Evolutionary conservation across 1,140 invertebrate genomes (phyloP), one percentile per base, ranked within the genome.

Genomic region (Dendroctonus valens): DNA sequence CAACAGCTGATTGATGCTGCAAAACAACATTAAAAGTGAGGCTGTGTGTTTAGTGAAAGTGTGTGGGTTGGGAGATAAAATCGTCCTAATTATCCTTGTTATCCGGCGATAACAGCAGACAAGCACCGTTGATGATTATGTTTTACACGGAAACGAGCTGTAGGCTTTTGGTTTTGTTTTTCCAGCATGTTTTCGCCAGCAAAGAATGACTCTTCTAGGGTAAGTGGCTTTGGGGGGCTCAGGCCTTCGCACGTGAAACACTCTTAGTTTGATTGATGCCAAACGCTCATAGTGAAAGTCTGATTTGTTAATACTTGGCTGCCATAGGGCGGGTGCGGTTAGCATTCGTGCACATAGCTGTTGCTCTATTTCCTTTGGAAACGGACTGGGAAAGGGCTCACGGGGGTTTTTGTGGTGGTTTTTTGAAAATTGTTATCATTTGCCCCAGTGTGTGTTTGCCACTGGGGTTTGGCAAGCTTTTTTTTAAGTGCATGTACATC

Each of bases 131-230:
- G 49, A 59, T 59, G 54, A 65, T 65, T 65, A 65, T 65, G 63
- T 59, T 65, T 50, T 58, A 38, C 55, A 65, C 48, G 39, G 15
- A 59, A 48, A 52, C 39, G 39, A 41, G 8, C 41, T 11, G 49
- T 48, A 57, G 9, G n/a, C 44, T 59, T 65, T 65, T 65, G 59
- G 54, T 65, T 65, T 59, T 58, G 44, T 57, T 55, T 59, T 65
- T 65, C 40, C 6, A 44, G n/a, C 42, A 65, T 65, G 63, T 65
- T 65, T 41, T 41, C 54, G 37, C 14, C 55, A 57, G 50, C 38
- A 11, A 65, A 57, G 39, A 65, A 58, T 49, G 62, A 57, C 9
- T 12, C 53, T 15, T 11, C 54, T 7, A 58, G 51, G 55, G 63
- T 65, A 59, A 57, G 11, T 8, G 26, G 26, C 26, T 26, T 26